These are phyloP conservation scores for Steinernema carpocapsae DNA, from an alignment of 2,888 invertebrate genomes.

Conservation along the genomic window DNA sequence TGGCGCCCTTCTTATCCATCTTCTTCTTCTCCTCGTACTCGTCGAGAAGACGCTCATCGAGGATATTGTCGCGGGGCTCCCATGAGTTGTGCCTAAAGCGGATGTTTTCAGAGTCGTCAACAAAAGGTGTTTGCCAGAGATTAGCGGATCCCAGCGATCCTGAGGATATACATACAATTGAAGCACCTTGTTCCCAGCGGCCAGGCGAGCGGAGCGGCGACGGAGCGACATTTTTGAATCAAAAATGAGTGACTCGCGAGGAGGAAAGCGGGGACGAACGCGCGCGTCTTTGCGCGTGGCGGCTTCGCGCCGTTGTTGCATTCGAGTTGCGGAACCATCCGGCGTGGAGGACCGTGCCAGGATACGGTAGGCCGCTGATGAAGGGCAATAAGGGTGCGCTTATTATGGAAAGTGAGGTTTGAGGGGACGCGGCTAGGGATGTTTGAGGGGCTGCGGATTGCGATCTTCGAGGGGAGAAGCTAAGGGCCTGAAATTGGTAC, in stretches of 20 bases:
- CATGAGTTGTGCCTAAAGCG: slow-evolving; percentile 52
- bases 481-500: too few relatives aligned
- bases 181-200: slow-evolving; percentile 11
- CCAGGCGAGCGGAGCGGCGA: slow-evolving; percentile 35
- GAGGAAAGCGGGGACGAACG: slow-evolving; percentile 15
- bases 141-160: not conserved
- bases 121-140: not conserved
- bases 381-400: too few relatives aligned
- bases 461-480: too few relatives aligned
- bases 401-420: too few relatives aligned
- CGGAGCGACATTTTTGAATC: slow-evolving; percentile 29
- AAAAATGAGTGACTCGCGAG: slow-evolving; percentile 22
- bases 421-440: too few relatives aligned
- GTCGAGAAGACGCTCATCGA: slow-evolving; percentile 50
- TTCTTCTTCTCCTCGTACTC: slow-evolving; percentile 46
- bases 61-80: slow-evolving; percentile 58
- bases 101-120: not conserved
- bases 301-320: slow-evolving; percentile 23
- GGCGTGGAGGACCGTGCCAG: not conserved
- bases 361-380: not conserved
- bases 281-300: slow-evolving; percentile 30
- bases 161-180: not conserved
- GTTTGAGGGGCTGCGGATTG: too few relatives aligned
- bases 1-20: slow-evolving; percentile 32
- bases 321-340: not conserved